Percentiles rank a stretch among this genome's conserved stretches.
These are phyloP conservation scores for Heliconius cydno DNA, from an alignment of 2,888 invertebrate genomes.

Conservation along the genomic window DNA sequence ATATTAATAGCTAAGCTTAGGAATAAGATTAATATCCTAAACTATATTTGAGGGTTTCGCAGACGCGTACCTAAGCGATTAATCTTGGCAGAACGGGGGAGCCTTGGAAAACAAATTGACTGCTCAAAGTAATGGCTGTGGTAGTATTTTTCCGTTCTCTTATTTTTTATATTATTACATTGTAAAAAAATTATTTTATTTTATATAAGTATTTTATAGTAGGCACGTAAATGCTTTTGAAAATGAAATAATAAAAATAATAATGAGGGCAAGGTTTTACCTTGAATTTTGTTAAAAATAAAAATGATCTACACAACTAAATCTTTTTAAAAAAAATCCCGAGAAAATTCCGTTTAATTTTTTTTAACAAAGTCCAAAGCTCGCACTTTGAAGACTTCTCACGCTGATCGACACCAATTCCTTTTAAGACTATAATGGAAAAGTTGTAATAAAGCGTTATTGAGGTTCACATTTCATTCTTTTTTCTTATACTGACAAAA, in stretches of 20 bases:
- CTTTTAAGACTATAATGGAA: slow-evolving; percentile 10
- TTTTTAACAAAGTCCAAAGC: slow-evolving; percentile 1
- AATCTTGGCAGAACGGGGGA: slow-evolving; percentile 33
- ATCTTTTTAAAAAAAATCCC: neutral
- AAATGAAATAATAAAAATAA: neutral
- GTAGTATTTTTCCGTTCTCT: neutral
- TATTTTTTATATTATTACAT: neutral
- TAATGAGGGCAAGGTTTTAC: neutral
- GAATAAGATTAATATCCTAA: slow-evolving; percentile 38
- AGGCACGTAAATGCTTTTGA: too few relatives aligned
- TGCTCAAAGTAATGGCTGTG: slow-evolving; percentile 9
- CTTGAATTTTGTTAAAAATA: neutral
- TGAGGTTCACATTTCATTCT: neutral
- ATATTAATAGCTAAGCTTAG: slow-evolving; percentile 8
- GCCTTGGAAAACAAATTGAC: slow-evolving; percentile 25
- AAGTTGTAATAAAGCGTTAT: slow-evolving; percentile 16
- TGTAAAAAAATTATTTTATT: too few relatives aligned
- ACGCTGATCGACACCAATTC: slow-evolving; percentile 7
- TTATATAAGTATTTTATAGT: too few relatives aligned
- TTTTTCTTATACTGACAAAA: neutral
- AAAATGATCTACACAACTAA: neutral
- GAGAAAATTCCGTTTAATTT: neutral
- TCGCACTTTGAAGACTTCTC: slow-evolving; percentile 16
- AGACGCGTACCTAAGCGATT: slow-evolving; percentile 28
- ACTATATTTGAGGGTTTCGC: slow-evolving; percentile 12